Percentiles rank a stretch among this genome's conserved stretches.
Evolutionary conservation across 2,113 vertebrate species (phyloP).

Genomic region (Ibidorhyncha struthersii): DNA sequence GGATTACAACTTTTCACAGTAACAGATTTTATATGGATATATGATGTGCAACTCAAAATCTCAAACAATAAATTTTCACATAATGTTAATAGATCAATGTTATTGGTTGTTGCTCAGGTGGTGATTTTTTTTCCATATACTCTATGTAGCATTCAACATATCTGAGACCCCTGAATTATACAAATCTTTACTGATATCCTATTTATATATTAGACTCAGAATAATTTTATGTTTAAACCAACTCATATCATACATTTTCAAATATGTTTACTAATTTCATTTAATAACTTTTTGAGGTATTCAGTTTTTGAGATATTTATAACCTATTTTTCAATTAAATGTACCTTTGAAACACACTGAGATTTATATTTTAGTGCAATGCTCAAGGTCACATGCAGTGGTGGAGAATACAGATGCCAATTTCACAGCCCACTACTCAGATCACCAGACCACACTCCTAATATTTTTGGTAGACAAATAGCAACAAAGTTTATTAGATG

Average conservation of each 20-base stretch:
- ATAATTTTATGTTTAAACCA: neutral
- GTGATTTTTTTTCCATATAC: rapidly evolving
- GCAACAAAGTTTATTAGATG: neutral
- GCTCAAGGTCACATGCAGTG: neutral
- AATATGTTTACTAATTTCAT: neutral
- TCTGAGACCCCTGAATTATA: neutral
- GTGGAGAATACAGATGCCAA: neutral
- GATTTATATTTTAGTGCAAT: neutral
- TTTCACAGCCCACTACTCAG: constrained; percentile 28
- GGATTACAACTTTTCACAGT: neutral
- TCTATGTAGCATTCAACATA: neutral
- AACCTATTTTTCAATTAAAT: neutral
- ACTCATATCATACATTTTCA: neutral
- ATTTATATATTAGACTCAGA: neutral
- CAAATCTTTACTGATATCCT: neutral
- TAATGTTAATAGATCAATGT: neutral
- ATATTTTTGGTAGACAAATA: constrained; percentile 36
- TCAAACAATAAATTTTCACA: neutral
- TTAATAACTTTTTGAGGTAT: neutral
- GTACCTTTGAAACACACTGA: neutral
- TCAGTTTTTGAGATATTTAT: neutral
- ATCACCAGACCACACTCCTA: neutral
- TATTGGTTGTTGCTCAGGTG: neutral
- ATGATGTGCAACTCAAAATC: neutral
- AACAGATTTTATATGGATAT: neutral